phyloP scores from a whole-genome alignment of 2,113 vertebrate genomes.

The Pseudorasbora parva region DNA sequence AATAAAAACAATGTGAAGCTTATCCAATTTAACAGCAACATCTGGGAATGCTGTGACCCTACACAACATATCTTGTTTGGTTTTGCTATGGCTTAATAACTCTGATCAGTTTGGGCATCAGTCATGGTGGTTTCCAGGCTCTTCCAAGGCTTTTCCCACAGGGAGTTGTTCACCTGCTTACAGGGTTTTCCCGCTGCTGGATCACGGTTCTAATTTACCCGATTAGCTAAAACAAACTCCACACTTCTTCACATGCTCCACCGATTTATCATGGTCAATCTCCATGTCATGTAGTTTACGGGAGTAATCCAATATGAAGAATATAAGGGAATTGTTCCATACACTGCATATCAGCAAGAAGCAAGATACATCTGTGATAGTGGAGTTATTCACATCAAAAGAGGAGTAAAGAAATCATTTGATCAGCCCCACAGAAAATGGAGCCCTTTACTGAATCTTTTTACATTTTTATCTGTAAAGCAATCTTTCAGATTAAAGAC shows the following conservation, averaged over 20 bases:
- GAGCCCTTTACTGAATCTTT: not conserved
- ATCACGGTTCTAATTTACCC: constrained; percentile 67
- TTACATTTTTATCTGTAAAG: not conserved
- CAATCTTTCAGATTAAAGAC: not conserved
- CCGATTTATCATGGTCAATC: constrained; percentile 14
- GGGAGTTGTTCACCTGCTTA: constrained; percentile 41
- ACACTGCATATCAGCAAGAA: not conserved
- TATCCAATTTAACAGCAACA: constrained; percentile 54
- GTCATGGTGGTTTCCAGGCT: constrained; percentile 72
- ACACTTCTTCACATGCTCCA: constrained; percentile 22
- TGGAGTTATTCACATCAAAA: not conserved
- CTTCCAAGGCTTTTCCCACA: constrained; percentile 58
- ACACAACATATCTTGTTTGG: constrained; percentile 66
- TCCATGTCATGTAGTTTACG: constrained; percentile 13
- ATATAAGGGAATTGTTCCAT: not conserved
- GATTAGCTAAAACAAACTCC: constrained; percentile 73
- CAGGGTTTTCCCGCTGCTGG: constrained; percentile 26
- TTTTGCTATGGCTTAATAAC: constrained; percentile 74
- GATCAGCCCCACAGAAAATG: not conserved
- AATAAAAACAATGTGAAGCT: constrained; percentile 21
- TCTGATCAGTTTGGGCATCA: constrained; percentile 73
- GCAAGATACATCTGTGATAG: not conserved
- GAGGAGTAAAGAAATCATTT: not conserved
- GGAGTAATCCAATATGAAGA: constrained; percentile 8
- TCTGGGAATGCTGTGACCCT: constrained; percentile 68